phyloP scores from a whole-genome alignment of 2,797 vertebrate species.

The Lagocephalus sceleratus region DNA sequence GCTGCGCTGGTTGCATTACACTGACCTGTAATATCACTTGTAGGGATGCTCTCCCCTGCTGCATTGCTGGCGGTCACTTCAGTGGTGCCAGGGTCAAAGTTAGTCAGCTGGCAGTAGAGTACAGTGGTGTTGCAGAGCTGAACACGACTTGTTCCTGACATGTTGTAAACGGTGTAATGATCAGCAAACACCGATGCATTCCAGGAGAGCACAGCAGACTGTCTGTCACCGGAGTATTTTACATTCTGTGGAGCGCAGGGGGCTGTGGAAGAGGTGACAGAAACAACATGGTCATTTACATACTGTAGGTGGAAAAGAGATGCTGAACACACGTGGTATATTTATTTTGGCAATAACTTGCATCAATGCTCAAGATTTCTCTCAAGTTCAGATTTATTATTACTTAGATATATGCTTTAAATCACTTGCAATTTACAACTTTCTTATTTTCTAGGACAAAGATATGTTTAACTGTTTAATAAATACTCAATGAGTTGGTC shows the following conservation, averaged over 20 bases:
- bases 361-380: too few relatives aligned
- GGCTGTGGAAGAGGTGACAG: slow-evolving; percentile 48
- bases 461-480: too few relatives aligned
- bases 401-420: too few relatives aligned
- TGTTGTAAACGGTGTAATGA: slow-evolving; percentile 59
- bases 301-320: not conserved
- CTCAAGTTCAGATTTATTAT: too few relatives aligned
- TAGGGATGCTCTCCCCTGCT: slow-evolving; percentile 66
- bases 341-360: too few relatives aligned
- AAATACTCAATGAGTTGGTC: too few relatives aligned
- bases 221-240: slow-evolving; percentile 29
- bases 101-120: slow-evolving; percentile 59
- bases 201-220: slow-evolving; percentile 61
- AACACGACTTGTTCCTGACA: not conserved
- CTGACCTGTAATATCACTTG: slow-evolving; percentile 44
- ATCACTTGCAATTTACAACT: too few relatives aligned
- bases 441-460: too few relatives aligned
- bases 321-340: too few relatives aligned
- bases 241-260: slow-evolving; percentile 68
- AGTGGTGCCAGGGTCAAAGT: slow-evolving; percentile 23
- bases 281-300: not conserved
- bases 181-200: slow-evolving; percentile 53
- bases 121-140: slow-evolving; percentile 59
- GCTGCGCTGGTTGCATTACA: not conserved
- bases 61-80: slow-evolving; percentile 70